A percentile compares a stretch with the other conserved stretches of the same genome.
Conservation (phyloP, 2,888 invertebrate species). For the Euphydryas editha region DNA sequence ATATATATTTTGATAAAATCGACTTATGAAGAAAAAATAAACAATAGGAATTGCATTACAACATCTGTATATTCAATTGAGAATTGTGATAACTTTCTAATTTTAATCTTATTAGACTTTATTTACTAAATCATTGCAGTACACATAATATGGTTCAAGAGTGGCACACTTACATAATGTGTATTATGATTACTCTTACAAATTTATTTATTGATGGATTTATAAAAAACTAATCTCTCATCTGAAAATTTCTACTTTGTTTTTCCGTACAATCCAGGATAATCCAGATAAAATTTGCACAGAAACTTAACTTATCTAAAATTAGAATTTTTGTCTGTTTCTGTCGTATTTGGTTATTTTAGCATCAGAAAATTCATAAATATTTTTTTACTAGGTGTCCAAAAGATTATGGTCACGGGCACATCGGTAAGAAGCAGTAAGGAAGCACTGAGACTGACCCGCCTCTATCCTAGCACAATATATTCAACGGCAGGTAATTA, state of each 20-base stretch:
- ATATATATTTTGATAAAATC: background rate
- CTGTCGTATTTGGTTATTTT: too few species aligned
- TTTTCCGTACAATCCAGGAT: too few species aligned
- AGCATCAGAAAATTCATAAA: too few species aligned
- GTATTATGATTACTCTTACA: too few species aligned
- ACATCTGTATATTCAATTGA: constrained; percentile 7
- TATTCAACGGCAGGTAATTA: constrained; percentile 93
- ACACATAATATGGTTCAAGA: background rate
- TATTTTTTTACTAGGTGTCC: constrained; percentile 86
- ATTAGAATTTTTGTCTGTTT: too few species aligned
- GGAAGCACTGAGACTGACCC: constrained; percentile 93
- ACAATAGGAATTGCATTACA: constrained; percentile 10
- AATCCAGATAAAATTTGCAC: too few species aligned
- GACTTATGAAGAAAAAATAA: background rate
- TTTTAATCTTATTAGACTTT: constrained; percentile 6
- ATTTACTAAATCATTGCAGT: background rate
- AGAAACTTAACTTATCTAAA: too few species aligned
- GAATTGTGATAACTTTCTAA: constrained; percentile 8
- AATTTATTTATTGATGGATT: too few species aligned
- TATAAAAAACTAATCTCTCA: too few species aligned
- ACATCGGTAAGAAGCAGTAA: constrained; percentile 95
- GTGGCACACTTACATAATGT: too few species aligned
- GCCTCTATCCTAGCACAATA: constrained; percentile 94
- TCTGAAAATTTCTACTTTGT: too few species aligned
- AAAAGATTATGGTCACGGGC: constrained; percentile 97